Conservation (phyloP, 2,797 vertebrate genomes). For the Gymnopithys bicolor region DNA sequence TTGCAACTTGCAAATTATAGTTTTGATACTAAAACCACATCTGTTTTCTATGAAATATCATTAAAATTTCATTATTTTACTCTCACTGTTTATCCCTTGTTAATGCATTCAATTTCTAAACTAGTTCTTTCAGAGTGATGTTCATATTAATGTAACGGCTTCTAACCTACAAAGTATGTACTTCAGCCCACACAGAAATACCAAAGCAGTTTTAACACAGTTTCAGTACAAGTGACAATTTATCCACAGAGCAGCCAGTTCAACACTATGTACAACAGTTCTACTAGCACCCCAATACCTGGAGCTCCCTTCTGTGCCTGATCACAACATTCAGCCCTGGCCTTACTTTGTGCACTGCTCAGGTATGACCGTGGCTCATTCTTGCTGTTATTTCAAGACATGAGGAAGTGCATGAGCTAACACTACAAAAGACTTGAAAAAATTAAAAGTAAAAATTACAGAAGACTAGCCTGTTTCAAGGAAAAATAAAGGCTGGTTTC, state of each 20-base stretch:
- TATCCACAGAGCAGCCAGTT: not conserved
- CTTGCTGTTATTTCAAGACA: not conserved
- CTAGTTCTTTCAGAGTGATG: not conserved
- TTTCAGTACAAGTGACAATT: not conserved
- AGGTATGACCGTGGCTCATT: not conserved
- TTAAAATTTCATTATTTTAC: not conserved
- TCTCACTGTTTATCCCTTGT: not conserved
- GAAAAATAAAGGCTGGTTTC: not conserved
- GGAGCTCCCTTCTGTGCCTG: fast-evolving
- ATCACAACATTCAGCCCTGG: not conserved
- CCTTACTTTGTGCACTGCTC: not conserved
- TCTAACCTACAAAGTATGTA: not conserved
- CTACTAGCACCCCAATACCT: not conserved
- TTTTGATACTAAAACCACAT: not conserved
- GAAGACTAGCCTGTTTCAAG: not conserved
- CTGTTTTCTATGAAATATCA: not conserved
- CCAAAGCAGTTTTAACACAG: not conserved
- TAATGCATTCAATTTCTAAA: not conserved
- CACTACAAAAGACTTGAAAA: fast-evolving
- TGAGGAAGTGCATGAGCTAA: not conserved
- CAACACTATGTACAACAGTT: not conserved
- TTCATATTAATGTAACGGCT: not conserved
- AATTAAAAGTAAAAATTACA: not conserved
- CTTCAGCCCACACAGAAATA: not conserved
- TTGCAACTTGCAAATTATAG: not conserved